Evolutionary conservation across 2,797 vertebrate species (phyloP), one percentile per base, ranked within the genome.

Genomic region (Schizothorax lantsangensis): DNA sequence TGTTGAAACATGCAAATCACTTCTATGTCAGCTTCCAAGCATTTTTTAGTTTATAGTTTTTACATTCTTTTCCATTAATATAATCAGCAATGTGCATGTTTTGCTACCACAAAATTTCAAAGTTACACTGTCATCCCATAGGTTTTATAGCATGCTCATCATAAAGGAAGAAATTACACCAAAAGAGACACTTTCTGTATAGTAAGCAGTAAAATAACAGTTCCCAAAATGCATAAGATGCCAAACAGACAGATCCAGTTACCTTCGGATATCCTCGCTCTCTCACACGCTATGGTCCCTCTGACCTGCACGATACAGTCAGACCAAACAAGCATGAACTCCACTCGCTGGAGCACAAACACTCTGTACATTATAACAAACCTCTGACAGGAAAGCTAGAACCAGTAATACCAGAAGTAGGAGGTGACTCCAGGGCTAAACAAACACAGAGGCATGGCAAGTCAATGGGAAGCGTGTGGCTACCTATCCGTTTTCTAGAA

Each of bases 391-490:
- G 59, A 82, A 77, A 81, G 47, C 47, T 26, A 79, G 66, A 91
- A 90, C 89, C 90, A 89, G 90, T 89, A 86, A 78, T 88, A 88
- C 90, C 88, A 89, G 90, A 88, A 86, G 49, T 49, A 47, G 79
- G 66, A 86, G 84, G 82, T 79, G 54, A 79, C 78, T 84, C 52
- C 8, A 23, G 57, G 68, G 71, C 81, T 84, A 80, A 69, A 84
- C 85, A 84, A 54, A 79, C 79, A 62, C 43, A 30, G 45, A 47
- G 57, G 52, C 80, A 82, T 72, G 49, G 81, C 49, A 12, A 62
- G 43, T 59, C 75, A 80, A 40, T 19, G 73, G 79, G 57, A 57
- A 79, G 81, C 33, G 23, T 85, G 77, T 9, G 57, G 19, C 45
- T 88, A 6, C 6, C 26, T 84, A 59, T 90, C 73, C 72, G 6